Percentiles rank a stretch among this genome's conserved stretches.
Evolutionary conservation across 2,113 vertebrate genomes (phyloP).

Genomic region (Corythornis vintsioides): DNA sequence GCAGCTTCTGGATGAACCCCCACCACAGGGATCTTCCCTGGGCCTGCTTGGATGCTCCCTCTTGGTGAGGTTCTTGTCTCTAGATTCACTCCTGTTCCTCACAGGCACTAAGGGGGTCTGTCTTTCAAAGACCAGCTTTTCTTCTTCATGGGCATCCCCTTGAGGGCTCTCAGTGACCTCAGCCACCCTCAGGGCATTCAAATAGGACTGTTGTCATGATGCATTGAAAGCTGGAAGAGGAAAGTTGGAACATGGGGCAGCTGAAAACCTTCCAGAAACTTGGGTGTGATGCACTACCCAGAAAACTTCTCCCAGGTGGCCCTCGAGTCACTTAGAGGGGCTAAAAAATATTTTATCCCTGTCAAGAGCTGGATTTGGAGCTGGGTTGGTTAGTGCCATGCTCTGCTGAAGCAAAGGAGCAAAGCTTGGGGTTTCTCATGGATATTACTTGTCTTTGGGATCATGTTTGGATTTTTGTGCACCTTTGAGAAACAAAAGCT

Average conservation of each 20-base stretch:
- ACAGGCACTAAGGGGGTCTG: not conserved
- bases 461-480: not conserved
- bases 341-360: not conserved
- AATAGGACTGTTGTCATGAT: not conserved
- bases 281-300: not conserved
- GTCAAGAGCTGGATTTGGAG: not conserved
- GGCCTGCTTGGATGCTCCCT: not conserved
- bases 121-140: not conserved
- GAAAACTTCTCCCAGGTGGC: not conserved
- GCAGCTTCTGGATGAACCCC: not conserved
- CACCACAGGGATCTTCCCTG: not conserved
- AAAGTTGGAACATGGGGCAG: not conserved
- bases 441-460: too few species aligned
- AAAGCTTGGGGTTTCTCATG: accelerated
- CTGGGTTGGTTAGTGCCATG: not conserved
- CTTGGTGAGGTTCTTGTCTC: not conserved
- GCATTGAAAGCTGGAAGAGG: not conserved
- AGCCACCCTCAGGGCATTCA: not conserved
- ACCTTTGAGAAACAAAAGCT: not conserved
- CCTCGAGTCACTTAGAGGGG: not conserved
- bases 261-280: not conserved
- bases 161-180: not conserved
- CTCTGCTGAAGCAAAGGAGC: not conserved
- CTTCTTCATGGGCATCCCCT: not conserved
- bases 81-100: not conserved